Conservation (phyloP, 2,113 vertebrate genomes). For the Oxyruncus cristatus region DNA sequence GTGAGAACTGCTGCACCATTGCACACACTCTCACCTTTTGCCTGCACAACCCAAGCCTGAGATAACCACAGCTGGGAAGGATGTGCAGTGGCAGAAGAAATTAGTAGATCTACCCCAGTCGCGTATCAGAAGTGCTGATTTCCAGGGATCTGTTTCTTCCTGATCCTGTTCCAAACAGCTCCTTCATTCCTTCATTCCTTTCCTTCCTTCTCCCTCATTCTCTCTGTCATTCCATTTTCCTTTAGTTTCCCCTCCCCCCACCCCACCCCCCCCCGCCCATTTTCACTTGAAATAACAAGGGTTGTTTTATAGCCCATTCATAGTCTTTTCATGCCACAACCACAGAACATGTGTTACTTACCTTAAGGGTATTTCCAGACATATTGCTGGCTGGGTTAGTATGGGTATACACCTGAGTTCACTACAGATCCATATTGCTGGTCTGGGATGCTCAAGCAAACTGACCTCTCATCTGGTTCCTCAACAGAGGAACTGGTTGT, state of each 20-base stretch:
- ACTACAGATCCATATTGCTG: neutral
- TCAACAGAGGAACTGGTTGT: neutral
- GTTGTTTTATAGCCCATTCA: neutral
- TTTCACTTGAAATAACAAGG: neutral
- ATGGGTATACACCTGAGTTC: neutral
- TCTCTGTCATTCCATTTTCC: neutral
- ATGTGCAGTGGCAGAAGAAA: neutral
- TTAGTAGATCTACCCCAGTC: neutral
- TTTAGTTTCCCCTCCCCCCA: neutral
- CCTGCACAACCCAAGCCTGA: neutral
- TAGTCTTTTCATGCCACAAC: neutral
- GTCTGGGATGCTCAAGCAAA: neutral
- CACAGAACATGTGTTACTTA: neutral
- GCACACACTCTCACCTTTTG: neutral
- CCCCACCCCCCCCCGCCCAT: fast-evolving
- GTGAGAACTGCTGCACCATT: neutral
- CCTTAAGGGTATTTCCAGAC: neutral
- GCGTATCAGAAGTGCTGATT: neutral
- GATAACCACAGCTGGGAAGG: neutral
- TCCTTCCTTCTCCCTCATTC: neutral
- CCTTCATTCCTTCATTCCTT: no score
- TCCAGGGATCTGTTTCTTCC: neutral
- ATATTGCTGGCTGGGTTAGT: neutral
- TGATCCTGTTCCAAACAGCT: neutral
- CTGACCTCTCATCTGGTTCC: neutral